Evolutionary conservation across 2,113 vertebrate species (phyloP), one percentile per base, ranked within the genome.

Genomic region (Archilochus colubris): DNA sequence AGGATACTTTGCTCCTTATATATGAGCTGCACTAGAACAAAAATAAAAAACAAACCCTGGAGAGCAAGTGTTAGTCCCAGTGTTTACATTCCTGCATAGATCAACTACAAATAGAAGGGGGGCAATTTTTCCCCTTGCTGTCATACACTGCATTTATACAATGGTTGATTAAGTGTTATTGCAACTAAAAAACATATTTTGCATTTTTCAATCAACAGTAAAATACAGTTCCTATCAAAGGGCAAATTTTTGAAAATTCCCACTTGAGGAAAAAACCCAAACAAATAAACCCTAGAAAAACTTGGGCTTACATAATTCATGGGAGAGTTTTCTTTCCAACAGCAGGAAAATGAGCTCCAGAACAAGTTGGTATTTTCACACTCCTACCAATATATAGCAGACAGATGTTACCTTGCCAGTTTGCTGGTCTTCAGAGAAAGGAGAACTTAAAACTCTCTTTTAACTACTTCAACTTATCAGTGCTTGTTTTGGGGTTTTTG

Each of bases 131-230:
- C 33, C 51, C 58, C 21, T 88, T 67, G 48, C 46, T 94, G 78
- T 88, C 83, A 83, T 20, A 79, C 13, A 36, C 28, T 59, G 30
- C 48, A 53, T 91, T 89, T 91, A 93, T 51, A 69, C 80, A 84
- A 74, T 43, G 31, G 46, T 85, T 94, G 84, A 92, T 92, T 82
- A 89, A 92, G 54, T 88, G 73, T 70, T 89, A 77, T 53, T 81
- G 38, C 64, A 93, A 96, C 66, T 48, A 91, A 82, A 90, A 48
- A 81, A 88, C 66, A 81, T 94, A 91, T 58, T 97, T 91, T 92
- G 19, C 85, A 88, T 91, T 91, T 95, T 97, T 94, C 44, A 82
- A 80, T 76, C 86, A 88, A 83, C n/a, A 82, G 48, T 82, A 89
- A 94, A 91, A 82, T 80, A 93, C 3, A 70, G 61, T 76, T 95